A percentile compares a stretch with the other conserved stretches of the same genome.
Evolutionary conservation across 2,888 invertebrate genomes (phyloP).

Genomic region (Malthinus flaveolus): DNA sequence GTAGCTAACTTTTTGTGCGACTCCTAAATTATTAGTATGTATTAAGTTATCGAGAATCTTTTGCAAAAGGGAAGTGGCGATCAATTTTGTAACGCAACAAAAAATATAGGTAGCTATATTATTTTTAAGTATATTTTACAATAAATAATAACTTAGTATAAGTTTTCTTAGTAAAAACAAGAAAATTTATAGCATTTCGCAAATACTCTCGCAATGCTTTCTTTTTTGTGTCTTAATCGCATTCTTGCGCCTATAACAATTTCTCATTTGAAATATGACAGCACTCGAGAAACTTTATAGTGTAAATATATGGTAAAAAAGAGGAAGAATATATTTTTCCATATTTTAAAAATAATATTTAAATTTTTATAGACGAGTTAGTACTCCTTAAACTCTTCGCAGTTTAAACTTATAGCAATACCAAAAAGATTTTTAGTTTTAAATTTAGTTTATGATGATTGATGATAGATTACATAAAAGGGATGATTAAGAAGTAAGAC

Average conservation of each 20-base stretch:
- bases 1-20: too few species aligned
- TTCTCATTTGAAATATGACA: constrained; percentile 3
- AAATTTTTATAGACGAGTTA: constrained; percentile 1
- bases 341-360: background rate
- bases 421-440: background rate
- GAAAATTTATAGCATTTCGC: constrained; percentile 5
- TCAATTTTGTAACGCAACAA: too few species aligned
- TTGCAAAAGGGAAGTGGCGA: too few species aligned
- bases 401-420: background rate
- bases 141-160: constrained; percentile 3
- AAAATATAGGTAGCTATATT: too few species aligned
- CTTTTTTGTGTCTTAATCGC: constrained; percentile 1
- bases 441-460: background rate
- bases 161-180: constrained; percentile 3
- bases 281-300: constrained; percentile 2
- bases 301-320: background rate
- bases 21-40: too few species aligned
- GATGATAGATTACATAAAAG: too few species aligned
- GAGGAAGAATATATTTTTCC: background rate
- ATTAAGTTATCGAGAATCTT: too few species aligned
- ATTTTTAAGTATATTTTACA: constrained; percentile 1
- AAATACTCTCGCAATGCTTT: constrained; percentile 6
- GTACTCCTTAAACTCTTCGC: background rate
- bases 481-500: too few species aligned
- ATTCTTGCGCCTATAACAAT: constrained; percentile 4